Evolutionary conservation across 35 echinoderm and acorn worm species (phyloP), one percentile per base, ranked within the genome.

Genomic region (Patiria miniata): DNA sequence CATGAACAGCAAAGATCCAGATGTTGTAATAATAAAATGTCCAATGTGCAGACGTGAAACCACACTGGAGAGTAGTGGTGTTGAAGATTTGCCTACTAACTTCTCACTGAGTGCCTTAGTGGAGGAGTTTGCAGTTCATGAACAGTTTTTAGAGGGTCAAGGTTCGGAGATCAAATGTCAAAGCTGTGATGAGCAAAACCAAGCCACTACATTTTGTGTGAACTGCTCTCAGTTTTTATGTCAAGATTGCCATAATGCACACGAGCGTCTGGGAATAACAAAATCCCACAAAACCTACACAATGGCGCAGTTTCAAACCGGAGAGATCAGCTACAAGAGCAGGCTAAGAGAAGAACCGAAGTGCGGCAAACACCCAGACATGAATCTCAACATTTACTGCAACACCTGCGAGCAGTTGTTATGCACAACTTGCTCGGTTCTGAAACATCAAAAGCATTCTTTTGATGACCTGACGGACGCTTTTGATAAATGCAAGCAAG

Each of bases 311-410:
- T 23, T 69, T 29, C 61, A 34, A 32, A 22, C 61, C 12, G 61
- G 61, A 69, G 61, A 69, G 61, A 69, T 69, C 26, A 23, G 12
- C 61, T 69, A 69, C 61, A 69, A 36, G 34, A 69, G 61, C 34
- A 69, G 28, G 28, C 14, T 69, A 34, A 69, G 61, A 29, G 26
- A 69, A 69, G 23, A 69, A 26, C 61, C 61, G 28, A 69, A 69
- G 28, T 69, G 28, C 26, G 23, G 28, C 18, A 69, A 69, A 34
- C 61, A 69, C 26, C 14, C 34, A 69, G 61, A 69, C 26, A 17
- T 22, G 61, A 69, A 34, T 69, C 61, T 69, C 14, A 69, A 34
- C 61, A 69, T 69, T 69, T 69, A 69, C 61, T 69, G 61, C 61
- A 29, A 0, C 28, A 69, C 61, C 2, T 69, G 61, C 28, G 61